Conservation (phyloP, 35 echinoderm and acorn worm species). For the Ophiothrix spiculata region DNA sequence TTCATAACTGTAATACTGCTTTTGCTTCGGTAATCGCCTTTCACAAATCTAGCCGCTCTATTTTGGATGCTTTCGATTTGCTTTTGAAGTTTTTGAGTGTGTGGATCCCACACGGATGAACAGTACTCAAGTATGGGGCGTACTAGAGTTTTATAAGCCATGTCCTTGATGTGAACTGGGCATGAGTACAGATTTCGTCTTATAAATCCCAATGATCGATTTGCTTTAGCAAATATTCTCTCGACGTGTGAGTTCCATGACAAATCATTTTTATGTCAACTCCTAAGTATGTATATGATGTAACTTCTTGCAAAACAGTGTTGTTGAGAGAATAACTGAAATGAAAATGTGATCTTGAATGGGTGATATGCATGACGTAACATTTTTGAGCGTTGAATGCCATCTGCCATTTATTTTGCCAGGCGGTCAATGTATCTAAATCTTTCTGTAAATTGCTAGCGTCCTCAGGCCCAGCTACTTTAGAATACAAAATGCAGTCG, state of each 20-base stretch:
- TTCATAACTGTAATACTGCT: slow-evolving; percentile 22
- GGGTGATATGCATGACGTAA: background rate
- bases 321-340: slow-evolving; percentile 15
- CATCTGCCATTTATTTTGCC: slow-evolving; percentile 45
- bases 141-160: slow-evolving; percentile 41
- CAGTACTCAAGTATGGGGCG: slow-evolving; percentile 43
- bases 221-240: slow-evolving; percentile 28
- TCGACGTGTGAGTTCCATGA: slow-evolving; percentile 35
- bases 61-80: slow-evolving; percentile 42
- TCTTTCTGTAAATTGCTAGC: slow-evolving; percentile 19
- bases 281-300: slow-evolving; percentile 21
- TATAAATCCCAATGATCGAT: slow-evolving; percentile 29
- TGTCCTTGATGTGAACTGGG: slow-evolving; percentile 9
- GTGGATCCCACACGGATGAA: slow-evolving; percentile 42
- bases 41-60: slow-evolving; percentile 18
- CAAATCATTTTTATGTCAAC: slow-evolving; percentile 19
- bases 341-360: background rate
- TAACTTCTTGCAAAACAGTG: background rate
- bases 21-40: background rate
- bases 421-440: slow-evolving; percentile 21
- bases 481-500: slow-evolving; percentile 20
- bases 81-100: background rate
- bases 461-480: background rate
- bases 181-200: slow-evolving; percentile 2
- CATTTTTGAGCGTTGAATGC: slow-evolving; percentile 39